These are phyloP conservation scores for Coracopsis vasa DNA, from an alignment of 2,113 vertebrate genomes.

Conservation along the genomic window DNA sequence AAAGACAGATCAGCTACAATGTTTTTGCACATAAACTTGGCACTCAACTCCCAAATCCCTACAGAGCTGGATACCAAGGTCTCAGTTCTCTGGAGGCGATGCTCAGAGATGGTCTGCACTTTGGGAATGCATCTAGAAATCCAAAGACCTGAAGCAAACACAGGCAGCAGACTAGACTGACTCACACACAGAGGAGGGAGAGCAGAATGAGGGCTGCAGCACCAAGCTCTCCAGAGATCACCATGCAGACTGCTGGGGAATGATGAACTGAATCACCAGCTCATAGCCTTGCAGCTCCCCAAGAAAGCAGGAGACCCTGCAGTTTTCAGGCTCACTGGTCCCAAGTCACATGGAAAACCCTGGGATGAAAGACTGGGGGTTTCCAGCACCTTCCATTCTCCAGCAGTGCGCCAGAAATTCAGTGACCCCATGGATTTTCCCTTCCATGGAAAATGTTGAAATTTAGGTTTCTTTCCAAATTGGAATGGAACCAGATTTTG, in stretches of 20 bases:
- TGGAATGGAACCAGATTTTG: slow-evolving; percentile 42
- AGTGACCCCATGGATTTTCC: slow-evolving; percentile 9
- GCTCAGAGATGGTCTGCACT: background rate
- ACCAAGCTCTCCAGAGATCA: background rate
- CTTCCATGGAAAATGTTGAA: slow-evolving; percentile 4
- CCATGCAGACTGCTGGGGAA: background rate
- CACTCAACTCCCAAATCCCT: background rate
- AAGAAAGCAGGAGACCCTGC: background rate
- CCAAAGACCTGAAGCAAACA: background rate
- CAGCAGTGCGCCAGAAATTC: slow-evolving; percentile 1
- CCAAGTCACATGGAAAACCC: background rate
- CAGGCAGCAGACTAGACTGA: background rate
- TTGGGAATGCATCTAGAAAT: background rate
- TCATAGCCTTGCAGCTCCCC: background rate
- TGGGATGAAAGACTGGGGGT: background rate
- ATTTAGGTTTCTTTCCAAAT: slow-evolving; percentile 24
- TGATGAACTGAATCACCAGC: background rate
- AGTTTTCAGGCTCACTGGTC: background rate
- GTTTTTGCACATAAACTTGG: background rate
- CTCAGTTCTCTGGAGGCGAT: background rate
- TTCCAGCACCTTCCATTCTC: background rate
- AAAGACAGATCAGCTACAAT: background rate
- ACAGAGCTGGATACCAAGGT: background rate
- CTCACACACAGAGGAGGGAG: background rate
- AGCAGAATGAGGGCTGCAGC: background rate